Evolutionary conservation across 2,888 invertebrate genomes (phyloP), one percentile per base, ranked within the genome.

Genomic region (Epicampocera succincta): DNA sequence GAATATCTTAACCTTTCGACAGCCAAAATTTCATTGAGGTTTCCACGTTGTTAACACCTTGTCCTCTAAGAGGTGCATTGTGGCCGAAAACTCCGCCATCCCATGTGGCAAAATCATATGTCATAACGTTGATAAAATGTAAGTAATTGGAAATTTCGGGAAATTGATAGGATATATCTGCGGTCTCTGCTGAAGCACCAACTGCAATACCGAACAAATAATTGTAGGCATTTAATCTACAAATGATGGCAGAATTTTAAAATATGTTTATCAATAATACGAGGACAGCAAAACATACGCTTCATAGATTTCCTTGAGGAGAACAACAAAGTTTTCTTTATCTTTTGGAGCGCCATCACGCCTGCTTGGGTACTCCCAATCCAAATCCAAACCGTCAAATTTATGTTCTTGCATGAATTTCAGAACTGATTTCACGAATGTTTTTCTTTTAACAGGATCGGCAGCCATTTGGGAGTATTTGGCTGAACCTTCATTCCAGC

Each of bases 401-500:
- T 94, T 94, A 85, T 95, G 93, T 83, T 94, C 93, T 76, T 94
- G 93, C 68, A 97, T 93, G 87, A 97, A 97, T 85, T 95, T 93
- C 3, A 96, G 84, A 0, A 94, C 94, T 84, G 96, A 94, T 1
- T 93, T 91, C 17, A 96, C 93, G 87, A 97, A 97, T 80, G 93
- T 93, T 44, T 93, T 91, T 68, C 97, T 92, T 1, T 95, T 94
- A 0, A 92, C 91, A 0, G 94, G 92, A 88, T 93, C 95, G 88
- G 95, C 95, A 0, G 96, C 96, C 71, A 97, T 92, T 44, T 94
- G 92, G 1, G 96, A 96, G 90, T 97, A 97, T 88, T 97, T 97
- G 1, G 95, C 95, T 0, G 95, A 95, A 0, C 97, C 97, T 91
- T 98, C 97, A 87, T 96, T 97, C 98, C 98, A 98, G 0, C 98